These are phyloP conservation scores for Saturnia pavonia DNA, from an alignment of 2,888 invertebrate genomes.

Conservation along the genomic window DNA sequence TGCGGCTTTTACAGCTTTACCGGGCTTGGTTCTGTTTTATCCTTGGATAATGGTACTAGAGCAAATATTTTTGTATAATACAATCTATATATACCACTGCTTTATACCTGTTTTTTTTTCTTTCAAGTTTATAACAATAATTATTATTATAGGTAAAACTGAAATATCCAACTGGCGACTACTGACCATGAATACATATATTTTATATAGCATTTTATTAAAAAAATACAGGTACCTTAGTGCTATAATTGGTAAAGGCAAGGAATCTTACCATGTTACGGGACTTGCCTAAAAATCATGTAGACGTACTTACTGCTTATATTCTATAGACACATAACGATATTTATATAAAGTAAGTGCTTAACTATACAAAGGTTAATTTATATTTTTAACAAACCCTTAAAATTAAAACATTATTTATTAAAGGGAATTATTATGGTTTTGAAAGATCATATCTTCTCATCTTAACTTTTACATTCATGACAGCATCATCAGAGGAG, in stretches of 20 bases:
- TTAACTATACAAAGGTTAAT: neutral
- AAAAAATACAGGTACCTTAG: neutral
- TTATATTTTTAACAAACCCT: neutral
- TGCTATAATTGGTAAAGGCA: slow-evolving; percentile 1
- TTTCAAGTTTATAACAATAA: too few species aligned
- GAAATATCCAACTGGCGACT: neutral
- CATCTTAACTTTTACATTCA: neutral
- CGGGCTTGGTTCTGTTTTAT: too few species aligned
- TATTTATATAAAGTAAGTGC: neutral
- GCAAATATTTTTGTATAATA: too few species aligned
- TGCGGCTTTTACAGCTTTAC: too few species aligned
- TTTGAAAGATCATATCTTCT: neutral
- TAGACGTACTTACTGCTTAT: neutral
- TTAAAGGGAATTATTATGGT: neutral
- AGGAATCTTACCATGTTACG: slow-evolving; percentile 5
- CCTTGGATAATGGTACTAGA: too few species aligned
- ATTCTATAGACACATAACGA: neutral
- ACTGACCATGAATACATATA: neutral
- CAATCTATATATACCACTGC: too few species aligned
- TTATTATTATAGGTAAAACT: neutral
- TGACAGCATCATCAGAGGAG: neutral
- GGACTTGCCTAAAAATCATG: neutral
- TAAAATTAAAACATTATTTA: neutral
- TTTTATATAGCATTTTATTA: too few species aligned
- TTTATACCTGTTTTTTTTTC: too few species aligned